A percentile compares a stretch with the other conserved stretches of the same genome.
Conservation (phyloP, 2,797 vertebrate species). For the Oophaga sylvatica region DNA sequence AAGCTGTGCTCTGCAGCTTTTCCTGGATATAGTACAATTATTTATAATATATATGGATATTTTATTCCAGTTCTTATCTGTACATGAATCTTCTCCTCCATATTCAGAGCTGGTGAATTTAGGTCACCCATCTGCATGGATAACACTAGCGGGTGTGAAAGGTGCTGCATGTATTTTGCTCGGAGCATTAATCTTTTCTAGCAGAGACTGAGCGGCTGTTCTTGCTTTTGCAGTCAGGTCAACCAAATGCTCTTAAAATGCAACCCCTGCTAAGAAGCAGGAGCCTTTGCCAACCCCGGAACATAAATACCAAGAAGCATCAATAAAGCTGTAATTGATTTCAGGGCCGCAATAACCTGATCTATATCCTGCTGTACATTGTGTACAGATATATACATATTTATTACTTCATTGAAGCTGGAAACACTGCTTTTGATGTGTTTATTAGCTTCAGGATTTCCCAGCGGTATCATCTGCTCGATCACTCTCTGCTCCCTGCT, state of each 20-base stretch:
- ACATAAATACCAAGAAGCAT: constrained; percentile 39
- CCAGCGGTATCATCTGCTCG: constrained; percentile 14
- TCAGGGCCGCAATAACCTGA: constrained; percentile 16
- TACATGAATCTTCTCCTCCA: background rate
- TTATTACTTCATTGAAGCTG: constrained; percentile 45
- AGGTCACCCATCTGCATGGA: constrained; percentile 27
- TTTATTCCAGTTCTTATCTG: background rate
- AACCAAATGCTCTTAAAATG: constrained; percentile 7
- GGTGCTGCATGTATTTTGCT: background rate
- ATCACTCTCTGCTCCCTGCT: background rate
- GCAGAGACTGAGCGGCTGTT: constrained; percentile 5
- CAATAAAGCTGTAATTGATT: constrained; percentile 49
- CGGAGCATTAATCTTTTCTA: constrained; percentile 34
- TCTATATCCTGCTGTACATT: constrained; percentile 20
- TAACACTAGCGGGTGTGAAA: background rate
- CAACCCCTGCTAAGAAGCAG: constrained; percentile 3
- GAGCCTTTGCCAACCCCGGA: background rate
- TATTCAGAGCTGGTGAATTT: background rate
- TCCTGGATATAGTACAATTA: too few species aligned
- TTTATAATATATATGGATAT: too few species aligned
- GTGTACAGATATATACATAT: constrained; percentile 53
- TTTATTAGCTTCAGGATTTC: constrained; percentile 54
- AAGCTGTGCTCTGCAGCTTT: too few species aligned
- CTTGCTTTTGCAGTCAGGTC: constrained; percentile 10
- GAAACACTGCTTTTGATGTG: constrained; percentile 45